Evolutionary conservation across 2,888 invertebrate species (phyloP).

Genomic region (Lasius fuliginosus): DNA sequence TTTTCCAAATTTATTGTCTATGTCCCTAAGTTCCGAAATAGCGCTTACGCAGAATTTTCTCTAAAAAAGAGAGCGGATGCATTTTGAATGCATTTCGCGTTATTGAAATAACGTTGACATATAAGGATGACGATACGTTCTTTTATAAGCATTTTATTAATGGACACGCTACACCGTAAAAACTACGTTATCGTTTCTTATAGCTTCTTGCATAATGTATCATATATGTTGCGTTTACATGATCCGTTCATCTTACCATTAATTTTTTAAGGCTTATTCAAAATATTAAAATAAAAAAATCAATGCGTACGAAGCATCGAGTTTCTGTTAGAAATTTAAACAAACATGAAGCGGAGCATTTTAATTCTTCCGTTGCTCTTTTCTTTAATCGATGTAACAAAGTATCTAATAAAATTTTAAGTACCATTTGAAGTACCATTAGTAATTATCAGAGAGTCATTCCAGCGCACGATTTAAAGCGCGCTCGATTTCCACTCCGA

Average conservation of each 20-base stretch:
- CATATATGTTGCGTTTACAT: neutral
- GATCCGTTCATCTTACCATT: conserved; percentile 23
- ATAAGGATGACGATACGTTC: conserved; percentile 28
- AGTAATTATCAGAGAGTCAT: conserved; percentile 28
- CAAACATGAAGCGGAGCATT: conserved; percentile 13
- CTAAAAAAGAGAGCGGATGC: neutral
- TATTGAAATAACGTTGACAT: conserved; percentile 33
- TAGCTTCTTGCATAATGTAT: conserved; percentile 29
- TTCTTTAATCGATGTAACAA: conserved; percentile 41
- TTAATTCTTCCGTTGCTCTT: conserved; percentile 15
- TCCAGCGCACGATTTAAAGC: conserved; percentile 4
- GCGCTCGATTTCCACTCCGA: neutral
- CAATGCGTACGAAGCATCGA: conserved; percentile 11
- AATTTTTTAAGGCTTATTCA: conserved; percentile 30
- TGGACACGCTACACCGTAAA: conserved; percentile 7
- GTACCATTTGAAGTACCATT: neutral
- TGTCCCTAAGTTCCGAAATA: neutral
- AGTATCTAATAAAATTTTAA: conserved; percentile 40
- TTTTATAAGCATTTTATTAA: conserved; percentile 42
- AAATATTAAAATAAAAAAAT: conserved; percentile 36
- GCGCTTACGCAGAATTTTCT: neutral
- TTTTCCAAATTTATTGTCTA: neutral
- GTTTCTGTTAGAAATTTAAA: conserved; percentile 33
- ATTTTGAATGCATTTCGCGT: conserved; percentile 1
- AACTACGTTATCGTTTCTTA: conserved; percentile 26